phyloP scores from a whole-genome alignment of 2,797 vertebrate species.

The Neopelma chrysocephalum region DNA sequence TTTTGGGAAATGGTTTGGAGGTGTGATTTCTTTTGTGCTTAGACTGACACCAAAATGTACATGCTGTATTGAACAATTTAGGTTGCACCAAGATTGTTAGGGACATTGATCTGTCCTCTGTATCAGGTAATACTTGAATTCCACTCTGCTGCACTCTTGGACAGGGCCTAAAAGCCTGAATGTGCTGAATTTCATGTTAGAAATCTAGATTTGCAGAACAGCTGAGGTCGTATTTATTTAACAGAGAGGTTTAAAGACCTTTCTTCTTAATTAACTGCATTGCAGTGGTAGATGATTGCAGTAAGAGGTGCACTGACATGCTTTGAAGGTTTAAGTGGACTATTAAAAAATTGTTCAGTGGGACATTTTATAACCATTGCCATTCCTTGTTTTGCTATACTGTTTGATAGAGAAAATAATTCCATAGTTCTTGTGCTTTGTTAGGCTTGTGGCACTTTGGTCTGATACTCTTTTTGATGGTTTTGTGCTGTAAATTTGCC shows the following conservation, averaged over 20 bases:
- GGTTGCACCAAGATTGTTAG: background rate
- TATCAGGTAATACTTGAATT: background rate
- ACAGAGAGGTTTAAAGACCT: background rate
- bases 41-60: background rate
- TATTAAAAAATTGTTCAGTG: background rate
- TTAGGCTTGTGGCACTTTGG: background rate
- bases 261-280: background rate
- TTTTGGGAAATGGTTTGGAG: background rate
- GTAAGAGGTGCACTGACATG: background rate
- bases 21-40: background rate
- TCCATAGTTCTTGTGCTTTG: background rate
- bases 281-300: background rate
- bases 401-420: background rate
- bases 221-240: background rate
- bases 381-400: background rate
- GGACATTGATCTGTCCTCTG: background rate
- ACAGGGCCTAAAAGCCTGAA: background rate
- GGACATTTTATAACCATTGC: background rate
- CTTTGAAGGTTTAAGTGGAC: background rate
- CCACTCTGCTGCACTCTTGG: background rate
- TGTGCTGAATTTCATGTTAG: background rate
- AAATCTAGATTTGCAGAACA: background rate
- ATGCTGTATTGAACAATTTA: background rate
- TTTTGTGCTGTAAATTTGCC: background rate
- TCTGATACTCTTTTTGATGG: background rate